Conservation (phyloP, 1,140 invertebrate genomes). For the Platyura marginata region DNA sequence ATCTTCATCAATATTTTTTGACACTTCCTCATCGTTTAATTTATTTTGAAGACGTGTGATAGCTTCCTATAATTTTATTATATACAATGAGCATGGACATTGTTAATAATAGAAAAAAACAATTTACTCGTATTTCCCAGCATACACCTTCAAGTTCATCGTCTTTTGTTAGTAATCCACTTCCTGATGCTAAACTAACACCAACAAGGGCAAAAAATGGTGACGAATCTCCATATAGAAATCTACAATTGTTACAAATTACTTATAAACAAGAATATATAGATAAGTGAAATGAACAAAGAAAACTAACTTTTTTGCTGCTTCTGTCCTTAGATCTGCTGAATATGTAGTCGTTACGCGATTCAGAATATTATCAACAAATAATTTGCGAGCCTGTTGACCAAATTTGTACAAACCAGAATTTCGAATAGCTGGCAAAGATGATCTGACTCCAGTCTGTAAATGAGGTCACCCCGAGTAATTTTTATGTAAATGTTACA, state of each 20-base stretch:
- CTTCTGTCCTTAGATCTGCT: constrained; percentile 36
- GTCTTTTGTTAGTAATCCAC: constrained; percentile 56
- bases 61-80: constrained; percentile 33
- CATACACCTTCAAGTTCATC: constrained; percentile 62
- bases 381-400: constrained; percentile 37
- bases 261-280: constrained; percentile 2
- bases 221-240: constrained; percentile 47
- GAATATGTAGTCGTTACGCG: constrained; percentile 44
- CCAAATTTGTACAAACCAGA: constrained; percentile 33
- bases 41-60: constrained; percentile 39
- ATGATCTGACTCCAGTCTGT: not conserved
- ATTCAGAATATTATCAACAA: constrained; percentile 48
- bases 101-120: constrained; percentile 4
- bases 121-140: constrained; percentile 56
- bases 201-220: constrained; percentile 61
- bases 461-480: not conserved
- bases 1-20: constrained; percentile 20
- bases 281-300: no score
- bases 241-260: no score
- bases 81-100: not conserved
- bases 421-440: constrained; percentile 14
- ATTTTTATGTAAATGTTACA: not conserved
- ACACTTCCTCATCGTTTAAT: constrained; percentile 31
- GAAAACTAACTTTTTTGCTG: constrained; percentile 28
- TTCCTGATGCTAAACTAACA: constrained; percentile 49